These are phyloP conservation scores for Fragum whitleyi DNA, from an alignment of 2,888 invertebrate genomes.

Conservation along the genomic window DNA sequence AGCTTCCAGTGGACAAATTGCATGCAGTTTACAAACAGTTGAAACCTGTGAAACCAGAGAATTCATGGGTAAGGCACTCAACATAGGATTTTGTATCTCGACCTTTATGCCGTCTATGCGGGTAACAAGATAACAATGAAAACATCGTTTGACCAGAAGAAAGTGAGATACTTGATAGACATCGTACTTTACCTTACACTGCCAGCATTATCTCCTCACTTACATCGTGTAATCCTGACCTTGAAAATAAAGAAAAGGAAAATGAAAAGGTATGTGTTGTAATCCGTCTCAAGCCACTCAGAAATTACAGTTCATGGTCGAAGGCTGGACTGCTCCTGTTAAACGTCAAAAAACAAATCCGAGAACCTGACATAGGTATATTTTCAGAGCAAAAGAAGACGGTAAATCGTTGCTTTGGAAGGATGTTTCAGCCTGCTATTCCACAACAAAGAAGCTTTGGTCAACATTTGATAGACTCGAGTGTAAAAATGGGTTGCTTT, in stretches of 20 bases:
- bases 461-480: background rate
- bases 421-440: background rate
- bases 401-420: background rate
- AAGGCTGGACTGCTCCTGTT: slow-evolving; percentile 12
- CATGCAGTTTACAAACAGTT: background rate
- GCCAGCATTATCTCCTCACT: background rate
- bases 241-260: slow-evolving; percentile 2
- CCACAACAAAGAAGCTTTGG: slow-evolving; percentile 17
- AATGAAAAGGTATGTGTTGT: slow-evolving; percentile 8
- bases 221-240: background rate
- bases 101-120: background rate
- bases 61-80: background rate
- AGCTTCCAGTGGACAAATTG: background rate
- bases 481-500: background rate
- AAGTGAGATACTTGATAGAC: background rate
- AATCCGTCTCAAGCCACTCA: background rate
- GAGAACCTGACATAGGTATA: slow-evolving; percentile 9
- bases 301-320: background rate
- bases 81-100: background rate
- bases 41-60: background rate
- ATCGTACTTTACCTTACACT: background rate
- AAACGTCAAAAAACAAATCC: background rate
- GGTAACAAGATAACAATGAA: background rate
- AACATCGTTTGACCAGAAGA: background rate
- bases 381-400: slow-evolving; percentile 14